A percentile compares a stretch with the other conserved stretches of the same genome.
phyloP scores from a whole-genome alignment of 2,113 vertebrate species.

The Dendrocopos noguchii region DNA sequence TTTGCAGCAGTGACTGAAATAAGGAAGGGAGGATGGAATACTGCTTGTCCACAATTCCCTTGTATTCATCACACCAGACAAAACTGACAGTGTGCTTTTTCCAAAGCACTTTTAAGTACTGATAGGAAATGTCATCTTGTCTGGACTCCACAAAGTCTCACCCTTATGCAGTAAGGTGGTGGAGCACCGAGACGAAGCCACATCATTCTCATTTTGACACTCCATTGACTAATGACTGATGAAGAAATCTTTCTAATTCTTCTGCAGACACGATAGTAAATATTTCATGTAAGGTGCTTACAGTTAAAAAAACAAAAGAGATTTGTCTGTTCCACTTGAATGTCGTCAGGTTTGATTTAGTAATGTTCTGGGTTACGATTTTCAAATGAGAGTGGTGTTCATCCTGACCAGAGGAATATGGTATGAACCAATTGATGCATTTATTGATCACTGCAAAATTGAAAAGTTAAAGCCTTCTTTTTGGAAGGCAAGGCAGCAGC shows the following conservation, averaged over 20 bases:
- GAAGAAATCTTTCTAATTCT: not conserved
- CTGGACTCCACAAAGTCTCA: not conserved
- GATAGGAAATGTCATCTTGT: not conserved
- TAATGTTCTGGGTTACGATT: not conserved
- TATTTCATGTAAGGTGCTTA: not conserved
- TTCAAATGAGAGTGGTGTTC: not conserved
- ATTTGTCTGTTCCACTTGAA: slow-evolving; percentile 2
- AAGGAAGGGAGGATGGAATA: not conserved
- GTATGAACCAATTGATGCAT: rapidly evolving
- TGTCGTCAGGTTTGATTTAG: not conserved
- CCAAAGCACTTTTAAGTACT: not conserved
- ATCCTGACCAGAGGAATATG: not conserved
- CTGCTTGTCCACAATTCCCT: not conserved
- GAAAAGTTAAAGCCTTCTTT: not conserved
- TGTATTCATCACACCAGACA: not conserved
- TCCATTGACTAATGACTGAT: not conserved
- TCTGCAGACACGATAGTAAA: not conserved
- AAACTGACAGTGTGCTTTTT: not conserved
- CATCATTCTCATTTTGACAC: not conserved
- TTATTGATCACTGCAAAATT: not conserved
- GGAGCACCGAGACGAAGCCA: not conserved
- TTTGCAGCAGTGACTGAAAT: not conserved
- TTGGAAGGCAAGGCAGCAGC: not conserved
- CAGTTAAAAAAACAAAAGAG: not conserved
- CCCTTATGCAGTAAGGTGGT: not conserved